Evolutionary conservation across 1,140 invertebrate genomes (phyloP).

Genomic region (Bombus sibiricus): DNA sequence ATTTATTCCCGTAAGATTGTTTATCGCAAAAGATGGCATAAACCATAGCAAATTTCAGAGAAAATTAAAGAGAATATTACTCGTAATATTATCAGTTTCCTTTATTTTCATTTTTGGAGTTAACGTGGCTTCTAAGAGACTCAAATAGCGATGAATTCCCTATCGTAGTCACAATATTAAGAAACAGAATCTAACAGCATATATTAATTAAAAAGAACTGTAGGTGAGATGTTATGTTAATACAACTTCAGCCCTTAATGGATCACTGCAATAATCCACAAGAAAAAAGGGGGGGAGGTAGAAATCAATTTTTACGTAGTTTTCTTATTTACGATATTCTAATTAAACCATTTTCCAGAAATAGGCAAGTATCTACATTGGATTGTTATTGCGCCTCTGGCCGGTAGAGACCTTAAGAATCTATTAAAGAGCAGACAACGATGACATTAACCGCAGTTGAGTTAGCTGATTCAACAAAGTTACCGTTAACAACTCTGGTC

Average conservation of each 20-base stretch:
- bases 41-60: no score
- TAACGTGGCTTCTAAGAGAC: no score
- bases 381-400: background rate
- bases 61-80: no score
- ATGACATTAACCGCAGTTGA: background rate
- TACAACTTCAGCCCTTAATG: background rate
- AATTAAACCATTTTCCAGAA: background rate
- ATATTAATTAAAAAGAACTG: no score
- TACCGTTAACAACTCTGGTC: constrained; percentile 18
- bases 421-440: background rate
- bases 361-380: background rate
- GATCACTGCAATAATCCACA: background rate
- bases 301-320: background rate
- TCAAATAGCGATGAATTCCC: no score
- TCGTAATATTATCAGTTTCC: no score
- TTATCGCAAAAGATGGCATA: no score
- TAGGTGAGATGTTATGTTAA: no score
- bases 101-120: no score
- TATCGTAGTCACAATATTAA: no score
- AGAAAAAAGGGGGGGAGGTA: accelerated
- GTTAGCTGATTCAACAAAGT: background rate
- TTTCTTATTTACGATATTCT: background rate
- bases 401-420: background rate
- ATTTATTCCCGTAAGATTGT: no score
- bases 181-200: no score